A percentile compares a stretch with the other conserved stretches of the same genome.
phyloP scores from a whole-genome alignment of 2,113 vertebrate species.

The Empidonax alnorum region DNA sequence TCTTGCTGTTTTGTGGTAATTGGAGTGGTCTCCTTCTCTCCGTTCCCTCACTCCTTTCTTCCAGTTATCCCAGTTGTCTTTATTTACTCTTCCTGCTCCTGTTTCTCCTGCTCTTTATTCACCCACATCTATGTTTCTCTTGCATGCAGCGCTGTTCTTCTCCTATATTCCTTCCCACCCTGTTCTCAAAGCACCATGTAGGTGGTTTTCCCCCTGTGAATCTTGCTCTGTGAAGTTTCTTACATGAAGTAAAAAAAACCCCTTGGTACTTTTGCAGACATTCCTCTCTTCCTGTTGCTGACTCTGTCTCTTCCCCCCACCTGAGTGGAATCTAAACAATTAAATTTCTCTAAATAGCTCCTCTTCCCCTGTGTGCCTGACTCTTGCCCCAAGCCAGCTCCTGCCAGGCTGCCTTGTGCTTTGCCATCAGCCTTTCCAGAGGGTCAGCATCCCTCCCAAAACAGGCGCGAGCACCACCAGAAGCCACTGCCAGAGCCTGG shows the following conservation, averaged over 20 bases:
- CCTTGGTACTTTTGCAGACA: neutral
- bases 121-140: neutral
- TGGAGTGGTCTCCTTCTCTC: neutral
- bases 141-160: neutral
- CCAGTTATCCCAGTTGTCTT: neutral
- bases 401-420: neutral
- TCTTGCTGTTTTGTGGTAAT: neutral
- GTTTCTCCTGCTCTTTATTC: neutral
- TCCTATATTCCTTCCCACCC: neutral
- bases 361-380: neutral
- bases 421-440: neutral
- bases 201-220: neutral
- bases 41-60: neutral
- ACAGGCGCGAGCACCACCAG: rapidly evolving
- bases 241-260: neutral
- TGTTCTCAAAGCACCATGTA: neutral
- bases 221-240: neutral
- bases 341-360: neutral
- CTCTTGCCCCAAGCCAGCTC: neutral
- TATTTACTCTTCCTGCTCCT: neutral
- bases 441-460: neutral
- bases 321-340: neutral
- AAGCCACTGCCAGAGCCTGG: neutral
- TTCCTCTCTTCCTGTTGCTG: neutral
- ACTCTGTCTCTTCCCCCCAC: neutral